Percentiles rank a stretch among this genome's conserved stretches.
Conservation (phyloP, 2,797 vertebrate species). For the Chrosomus eos region DNA sequence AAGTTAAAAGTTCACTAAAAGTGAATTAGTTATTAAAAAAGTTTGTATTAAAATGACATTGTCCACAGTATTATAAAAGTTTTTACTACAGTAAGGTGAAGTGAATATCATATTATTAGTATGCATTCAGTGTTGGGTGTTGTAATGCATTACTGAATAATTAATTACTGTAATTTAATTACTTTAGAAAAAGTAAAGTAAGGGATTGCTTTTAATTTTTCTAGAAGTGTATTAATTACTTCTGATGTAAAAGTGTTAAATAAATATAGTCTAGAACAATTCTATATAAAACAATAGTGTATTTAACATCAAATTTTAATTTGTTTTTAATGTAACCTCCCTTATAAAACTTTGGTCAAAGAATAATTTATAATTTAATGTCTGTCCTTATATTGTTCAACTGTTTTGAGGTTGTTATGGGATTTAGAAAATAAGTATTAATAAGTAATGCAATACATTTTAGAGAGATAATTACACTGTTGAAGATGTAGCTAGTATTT, state of each 20-base stretch:
- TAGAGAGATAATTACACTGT: background rate
- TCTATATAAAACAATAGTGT: background rate
- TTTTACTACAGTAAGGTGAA: background rate
- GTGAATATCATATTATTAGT: background rate
- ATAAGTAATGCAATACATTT: background rate
- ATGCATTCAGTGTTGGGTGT: background rate
- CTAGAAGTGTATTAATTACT: background rate
- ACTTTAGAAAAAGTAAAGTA: background rate
- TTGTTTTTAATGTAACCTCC: background rate
- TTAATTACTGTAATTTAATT: background rate
- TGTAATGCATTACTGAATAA: background rate
- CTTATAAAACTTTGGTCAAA: background rate
- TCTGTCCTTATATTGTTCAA: background rate
- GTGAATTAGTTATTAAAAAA: too few relatives aligned
- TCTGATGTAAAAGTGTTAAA: too few relatives aligned
- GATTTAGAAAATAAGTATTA: background rate
- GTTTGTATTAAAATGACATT: background rate
- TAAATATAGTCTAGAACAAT: background rate
- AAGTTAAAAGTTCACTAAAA: background rate
- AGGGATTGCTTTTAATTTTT: background rate
- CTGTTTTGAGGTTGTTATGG: background rate
- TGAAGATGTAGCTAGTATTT: background rate
- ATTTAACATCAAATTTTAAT: background rate
- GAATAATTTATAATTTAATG: background rate
- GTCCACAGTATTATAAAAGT: background rate